phyloP scores from a whole-genome alignment of 2,113 vertebrate genomes.

The Polyodon spathula region DNA sequence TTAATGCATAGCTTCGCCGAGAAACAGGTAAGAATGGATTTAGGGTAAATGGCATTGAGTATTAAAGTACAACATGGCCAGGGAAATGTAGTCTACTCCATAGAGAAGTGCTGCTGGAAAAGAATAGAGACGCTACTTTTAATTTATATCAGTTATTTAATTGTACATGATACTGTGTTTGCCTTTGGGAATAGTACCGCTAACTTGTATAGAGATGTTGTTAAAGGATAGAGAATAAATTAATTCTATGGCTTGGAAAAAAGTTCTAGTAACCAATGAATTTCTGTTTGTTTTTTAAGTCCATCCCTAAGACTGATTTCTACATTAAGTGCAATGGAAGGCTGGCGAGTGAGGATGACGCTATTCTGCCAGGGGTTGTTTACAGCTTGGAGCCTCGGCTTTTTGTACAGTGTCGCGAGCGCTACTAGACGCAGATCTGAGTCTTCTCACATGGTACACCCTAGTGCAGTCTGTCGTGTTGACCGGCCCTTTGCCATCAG shows the following conservation, averaged over 20 bases:
- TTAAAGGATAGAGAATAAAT: too few species aligned
- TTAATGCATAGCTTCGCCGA: constrained; percentile 28
- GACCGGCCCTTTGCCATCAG: too few species aligned
- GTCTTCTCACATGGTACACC: not conserved
- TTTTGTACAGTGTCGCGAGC: too few species aligned
- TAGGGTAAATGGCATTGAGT: not conserved
- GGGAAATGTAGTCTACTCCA: not conserved
- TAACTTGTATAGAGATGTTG: too few species aligned
- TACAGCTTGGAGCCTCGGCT: constrained; percentile 82
- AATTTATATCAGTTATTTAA: too few species aligned
- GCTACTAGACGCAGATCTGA: constrained; percentile 10
- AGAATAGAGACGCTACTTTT: too few species aligned
- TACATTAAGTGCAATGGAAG: constrained; percentile 69
- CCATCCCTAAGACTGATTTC: constrained; percentile 47
- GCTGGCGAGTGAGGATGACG: constrained; percentile 28
- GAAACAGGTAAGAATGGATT: constrained; percentile 30
- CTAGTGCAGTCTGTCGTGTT: too few species aligned
- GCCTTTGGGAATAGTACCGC: too few species aligned
- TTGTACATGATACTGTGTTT: too few species aligned
- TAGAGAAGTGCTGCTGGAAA: too few species aligned
- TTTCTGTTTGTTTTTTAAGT: constrained; percentile 37
- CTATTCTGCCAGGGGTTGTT: constrained; percentile 56
- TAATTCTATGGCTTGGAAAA: too few species aligned
- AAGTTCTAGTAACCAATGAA: not conserved
- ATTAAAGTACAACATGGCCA: not conserved